Evolutionary conservation across 92 coral and sea anemone species (phyloP).

Genomic region (Palythoa grandis): DNA sequence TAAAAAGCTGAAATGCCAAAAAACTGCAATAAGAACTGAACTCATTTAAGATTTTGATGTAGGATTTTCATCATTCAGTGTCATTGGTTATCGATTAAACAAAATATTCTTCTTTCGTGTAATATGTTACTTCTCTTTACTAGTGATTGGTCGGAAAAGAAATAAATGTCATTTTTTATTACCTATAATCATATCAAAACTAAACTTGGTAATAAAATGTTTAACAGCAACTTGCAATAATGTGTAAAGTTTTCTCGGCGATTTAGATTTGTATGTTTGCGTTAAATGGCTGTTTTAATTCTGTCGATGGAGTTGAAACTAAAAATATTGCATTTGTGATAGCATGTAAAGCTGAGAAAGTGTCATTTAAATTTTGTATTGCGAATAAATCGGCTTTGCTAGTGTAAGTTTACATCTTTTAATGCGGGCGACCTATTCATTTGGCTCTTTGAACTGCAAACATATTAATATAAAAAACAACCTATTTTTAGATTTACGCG

Average conservation of each 20-base stretch:
- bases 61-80: neutral
- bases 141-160: neutral
- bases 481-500: neutral
- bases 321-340: too few relatives aligned
- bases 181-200: neutral
- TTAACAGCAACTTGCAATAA: too few relatives aligned
- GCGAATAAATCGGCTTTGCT: neutral
- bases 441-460: neutral
- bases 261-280: too few relatives aligned
- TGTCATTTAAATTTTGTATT: neutral
- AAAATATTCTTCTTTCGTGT: neutral
- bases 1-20: neutral
- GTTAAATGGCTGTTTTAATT: too few relatives aligned
- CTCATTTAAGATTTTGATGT: neutral
- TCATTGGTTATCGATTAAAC: conserved; percentile 4
- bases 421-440: neutral
- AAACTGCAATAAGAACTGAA: neutral
- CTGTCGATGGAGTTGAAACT: too few relatives aligned
- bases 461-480: neutral
- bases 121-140: neutral
- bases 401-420: neutral
- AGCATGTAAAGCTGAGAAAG: too few relatives aligned
- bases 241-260: too few relatives aligned
- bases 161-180: neutral
- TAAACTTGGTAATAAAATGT: neutral